phyloP scores from a whole-genome alignment of 1,140 invertebrate genomes.

The Pachypsylla venusta region DNA sequence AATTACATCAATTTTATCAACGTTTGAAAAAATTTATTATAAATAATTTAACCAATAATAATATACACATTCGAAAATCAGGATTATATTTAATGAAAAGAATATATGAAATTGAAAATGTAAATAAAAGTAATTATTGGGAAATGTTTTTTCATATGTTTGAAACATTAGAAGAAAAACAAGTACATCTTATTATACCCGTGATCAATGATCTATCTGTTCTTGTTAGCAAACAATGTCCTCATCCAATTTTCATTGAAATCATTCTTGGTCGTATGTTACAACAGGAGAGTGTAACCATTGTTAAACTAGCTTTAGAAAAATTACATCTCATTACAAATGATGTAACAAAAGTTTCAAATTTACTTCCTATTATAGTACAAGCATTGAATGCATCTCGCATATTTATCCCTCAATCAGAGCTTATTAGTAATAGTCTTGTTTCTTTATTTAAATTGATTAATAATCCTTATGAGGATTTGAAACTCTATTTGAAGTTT shows the following conservation, averaged over 20 bases:
- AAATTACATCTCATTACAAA: background rate
- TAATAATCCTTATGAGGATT: background rate
- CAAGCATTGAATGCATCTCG: background rate
- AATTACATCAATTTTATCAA: background rate
- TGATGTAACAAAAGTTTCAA: background rate
- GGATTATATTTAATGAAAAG: background rate
- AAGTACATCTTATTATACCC: background rate
- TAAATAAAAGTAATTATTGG: background rate
- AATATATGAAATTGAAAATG: background rate
- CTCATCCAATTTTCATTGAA: background rate
- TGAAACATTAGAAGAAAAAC: slow-evolving; percentile 5
- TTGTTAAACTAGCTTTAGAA: background rate
- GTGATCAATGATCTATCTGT: background rate
- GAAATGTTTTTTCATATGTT: background rate
- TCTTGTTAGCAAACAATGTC: too few relatives aligned
- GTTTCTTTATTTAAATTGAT: background rate
- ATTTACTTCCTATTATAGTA: background rate
- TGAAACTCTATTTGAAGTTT: background rate
- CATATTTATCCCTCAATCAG: background rate
- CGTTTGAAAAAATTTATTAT: background rate
- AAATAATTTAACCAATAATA: background rate
- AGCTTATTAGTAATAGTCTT: background rate
- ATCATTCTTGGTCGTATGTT: background rate
- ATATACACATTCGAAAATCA: background rate
- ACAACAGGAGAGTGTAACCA: background rate